Evolutionary conservation across 2,888 invertebrate genomes (phyloP).

Genomic region (Colostygia pectinataria): DNA sequence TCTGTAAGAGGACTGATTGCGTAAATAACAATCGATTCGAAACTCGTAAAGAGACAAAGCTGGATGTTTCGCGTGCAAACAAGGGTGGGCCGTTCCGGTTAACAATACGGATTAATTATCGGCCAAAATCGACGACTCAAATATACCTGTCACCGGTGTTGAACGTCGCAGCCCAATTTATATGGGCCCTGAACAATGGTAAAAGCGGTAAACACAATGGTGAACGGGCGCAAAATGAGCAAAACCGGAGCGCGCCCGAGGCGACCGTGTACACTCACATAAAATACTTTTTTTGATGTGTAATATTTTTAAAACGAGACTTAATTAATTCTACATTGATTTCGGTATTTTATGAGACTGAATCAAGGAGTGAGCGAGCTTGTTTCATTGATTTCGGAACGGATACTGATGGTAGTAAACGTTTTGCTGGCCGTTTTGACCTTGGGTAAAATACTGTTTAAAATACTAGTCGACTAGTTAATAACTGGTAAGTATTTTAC

Average conservation of each 20-base stretch:
- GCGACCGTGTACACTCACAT: conserved; percentile 28
- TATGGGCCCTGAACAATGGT: conserved; percentile 79
- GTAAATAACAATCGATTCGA: conserved; percentile 51
- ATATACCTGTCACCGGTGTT: conserved; percentile 80
- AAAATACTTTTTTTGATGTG: conserved; percentile 22
- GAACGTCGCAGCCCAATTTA: conserved; percentile 77
- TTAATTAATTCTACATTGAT: conserved; percentile 27
- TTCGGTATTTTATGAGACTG: conserved; percentile 22
- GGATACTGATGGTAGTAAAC: too few relatives aligned
- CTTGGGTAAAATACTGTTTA: too few relatives aligned
- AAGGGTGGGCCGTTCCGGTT: conserved; percentile 77
- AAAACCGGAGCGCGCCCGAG: conserved; percentile 47
- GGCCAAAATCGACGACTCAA: conserved; percentile 79
- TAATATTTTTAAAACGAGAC: conserved; percentile 28
- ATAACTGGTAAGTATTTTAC: too few relatives aligned
- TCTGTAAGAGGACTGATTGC: conserved; percentile 13
- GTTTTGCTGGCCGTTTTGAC: too few relatives aligned
- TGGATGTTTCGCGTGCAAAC: conserved; percentile 56
- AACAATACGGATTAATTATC: conserved; percentile 83
- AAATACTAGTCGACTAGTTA: too few relatives aligned
- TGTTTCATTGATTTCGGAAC: background rate
- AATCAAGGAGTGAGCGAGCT: background rate
- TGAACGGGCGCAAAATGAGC: conserved; percentile 71
- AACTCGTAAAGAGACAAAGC: conserved; percentile 53
- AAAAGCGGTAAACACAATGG: conserved; percentile 80